Evolutionary conservation across 2,113 vertebrate species (phyloP).

Genomic region (Hippocampus mohnikei): DNA sequence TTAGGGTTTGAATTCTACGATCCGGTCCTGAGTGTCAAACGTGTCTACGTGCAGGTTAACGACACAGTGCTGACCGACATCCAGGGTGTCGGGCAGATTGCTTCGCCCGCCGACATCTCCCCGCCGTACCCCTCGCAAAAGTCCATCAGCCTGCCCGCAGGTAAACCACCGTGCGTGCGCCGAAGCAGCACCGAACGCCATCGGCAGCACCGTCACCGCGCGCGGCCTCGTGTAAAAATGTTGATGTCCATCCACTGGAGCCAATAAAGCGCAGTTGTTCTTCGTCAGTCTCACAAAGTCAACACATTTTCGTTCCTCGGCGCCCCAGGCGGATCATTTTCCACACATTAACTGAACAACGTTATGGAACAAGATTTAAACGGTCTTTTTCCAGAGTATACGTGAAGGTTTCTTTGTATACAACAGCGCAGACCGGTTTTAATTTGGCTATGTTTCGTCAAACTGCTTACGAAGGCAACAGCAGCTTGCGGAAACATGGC

Average conservation of each 20-base stretch:
- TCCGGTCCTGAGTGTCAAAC: background rate
- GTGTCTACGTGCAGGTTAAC: slow-evolving; percentile 61
- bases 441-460: too few species aligned
- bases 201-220: background rate
- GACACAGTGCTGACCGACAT: slow-evolving; percentile 64
- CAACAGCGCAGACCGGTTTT: too few species aligned
- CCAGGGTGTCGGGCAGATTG: slow-evolving; percentile 52
- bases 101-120: slow-evolving; percentile 64
- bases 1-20: too few species aligned
- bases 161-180: slow-evolving; percentile 44
- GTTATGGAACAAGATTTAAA: background rate
- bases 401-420: background rate
- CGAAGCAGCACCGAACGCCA: background rate
- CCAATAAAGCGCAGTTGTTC: slow-evolving; percentile 1
- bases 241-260: background rate
- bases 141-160: slow-evolving; percentile 69
- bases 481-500: too few species aligned
- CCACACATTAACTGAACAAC: slow-evolving; percentile 17
- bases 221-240: background rate
- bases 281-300: slow-evolving; percentile 5
- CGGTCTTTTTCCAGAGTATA: background rate
- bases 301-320: background rate
- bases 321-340: background rate
- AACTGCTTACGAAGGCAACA: too few species aligned
- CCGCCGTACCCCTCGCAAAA: slow-evolving; percentile 69